phyloP scores from a whole-genome alignment of 1,140 invertebrate genomes.

The Lepidurus apus region DNA sequence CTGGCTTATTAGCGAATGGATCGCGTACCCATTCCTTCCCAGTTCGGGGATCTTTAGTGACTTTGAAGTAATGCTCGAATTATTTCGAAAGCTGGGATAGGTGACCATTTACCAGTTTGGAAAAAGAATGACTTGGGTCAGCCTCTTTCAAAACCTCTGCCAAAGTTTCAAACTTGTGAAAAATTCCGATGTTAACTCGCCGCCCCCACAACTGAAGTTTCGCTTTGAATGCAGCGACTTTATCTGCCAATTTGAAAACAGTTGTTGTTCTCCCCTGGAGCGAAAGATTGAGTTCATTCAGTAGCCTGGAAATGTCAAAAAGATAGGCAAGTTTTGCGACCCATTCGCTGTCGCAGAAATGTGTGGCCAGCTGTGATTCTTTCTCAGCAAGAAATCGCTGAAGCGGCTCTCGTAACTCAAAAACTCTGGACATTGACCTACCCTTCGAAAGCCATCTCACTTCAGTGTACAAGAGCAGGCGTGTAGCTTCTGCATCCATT shows the following conservation, averaged over 20 bases:
- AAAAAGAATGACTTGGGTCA: background rate
- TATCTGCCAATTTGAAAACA: background rate
- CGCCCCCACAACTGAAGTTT: background rate
- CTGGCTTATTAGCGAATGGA: too few relatives aligned
- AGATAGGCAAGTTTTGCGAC: background rate
- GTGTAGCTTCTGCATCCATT: background rate
- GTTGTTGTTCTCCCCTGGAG: background rate
- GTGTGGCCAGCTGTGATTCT: background rate
- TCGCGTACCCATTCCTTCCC: too few relatives aligned
- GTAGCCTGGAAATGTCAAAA: background rate
- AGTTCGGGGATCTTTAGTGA: too few relatives aligned
- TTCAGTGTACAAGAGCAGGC: slow-evolving; percentile 37
- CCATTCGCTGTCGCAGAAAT: background rate
- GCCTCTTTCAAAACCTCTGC: background rate
- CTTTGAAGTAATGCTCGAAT: too few relatives aligned
- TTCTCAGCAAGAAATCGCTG: slow-evolving; percentile 37
- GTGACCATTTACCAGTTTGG: background rate
- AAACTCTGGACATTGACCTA: slow-evolving; percentile 37
- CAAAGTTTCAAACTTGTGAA: background rate
- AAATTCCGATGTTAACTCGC: background rate
- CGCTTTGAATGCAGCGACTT: background rate
- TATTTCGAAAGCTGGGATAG: too few relatives aligned
- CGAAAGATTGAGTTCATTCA: background rate
- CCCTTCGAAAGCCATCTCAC: slow-evolving; percentile 39
- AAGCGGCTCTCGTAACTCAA: slow-evolving; percentile 38